Conservation (phyloP, 2,888 invertebrate genomes). For the Trichopoda pennipes region DNA sequence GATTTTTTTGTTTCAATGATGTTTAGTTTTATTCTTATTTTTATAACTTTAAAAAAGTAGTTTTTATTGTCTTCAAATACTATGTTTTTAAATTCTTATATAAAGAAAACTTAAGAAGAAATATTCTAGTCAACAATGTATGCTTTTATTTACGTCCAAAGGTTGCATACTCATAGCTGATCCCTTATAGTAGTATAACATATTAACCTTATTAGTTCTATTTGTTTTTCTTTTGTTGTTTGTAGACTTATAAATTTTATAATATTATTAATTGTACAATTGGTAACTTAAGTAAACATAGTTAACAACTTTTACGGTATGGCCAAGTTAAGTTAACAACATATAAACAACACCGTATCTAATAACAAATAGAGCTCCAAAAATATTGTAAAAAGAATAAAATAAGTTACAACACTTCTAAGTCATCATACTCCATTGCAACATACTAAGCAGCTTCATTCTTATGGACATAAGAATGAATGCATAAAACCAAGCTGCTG, state of each 20-base stretch:
- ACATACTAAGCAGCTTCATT: constrained; percentile 31
- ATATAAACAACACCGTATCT: constrained; percentile 12
- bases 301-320: constrained; percentile 59
- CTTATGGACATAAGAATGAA: constrained; percentile 66
- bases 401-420: constrained; percentile 16
- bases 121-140: constrained; percentile 12
- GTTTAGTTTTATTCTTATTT: too few relatives aligned
- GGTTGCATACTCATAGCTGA: constrained; percentile 43
- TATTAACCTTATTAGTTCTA: constrained; percentile 13
- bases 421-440: constrained; percentile 56
- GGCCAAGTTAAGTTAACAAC: constrained; percentile 63
- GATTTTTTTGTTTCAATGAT: too few relatives aligned
- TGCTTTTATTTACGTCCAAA: constrained; percentile 36
- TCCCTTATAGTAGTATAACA: constrained; percentile 36
- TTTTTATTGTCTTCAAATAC: too few relatives aligned
- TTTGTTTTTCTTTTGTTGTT: constrained; percentile 20
- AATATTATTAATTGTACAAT: constrained; percentile 58
- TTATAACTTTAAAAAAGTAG: too few relatives aligned
- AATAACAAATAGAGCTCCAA: background rate
- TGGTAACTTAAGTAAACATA: constrained; percentile 54
- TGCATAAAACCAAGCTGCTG: constrained; percentile 41
- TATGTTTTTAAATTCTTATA: too few relatives aligned
- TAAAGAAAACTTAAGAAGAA: too few relatives aligned
- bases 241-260: constrained; percentile 41
- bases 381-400: constrained; percentile 5